These are phyloP conservation scores for Antedon bifida DNA, from an alignment of 35 echinoderm and acorn worm species.

Conservation along the genomic window DNA sequence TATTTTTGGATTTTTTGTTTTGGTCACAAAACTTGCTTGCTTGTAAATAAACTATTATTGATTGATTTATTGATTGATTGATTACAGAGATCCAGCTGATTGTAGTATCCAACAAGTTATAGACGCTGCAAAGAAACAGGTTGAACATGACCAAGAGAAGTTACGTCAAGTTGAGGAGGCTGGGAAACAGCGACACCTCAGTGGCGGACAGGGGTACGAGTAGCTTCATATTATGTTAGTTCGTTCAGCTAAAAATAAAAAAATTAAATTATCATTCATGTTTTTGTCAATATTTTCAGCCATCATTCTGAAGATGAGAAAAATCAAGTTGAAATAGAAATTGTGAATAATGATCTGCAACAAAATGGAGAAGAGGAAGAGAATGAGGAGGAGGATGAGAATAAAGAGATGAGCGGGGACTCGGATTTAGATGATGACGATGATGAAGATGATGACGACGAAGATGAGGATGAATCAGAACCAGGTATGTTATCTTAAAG, in stretches of 20 bases:
- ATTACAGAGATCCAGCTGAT: not conserved
- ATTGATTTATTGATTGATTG: not conserved
- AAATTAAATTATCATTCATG: too few species aligned
- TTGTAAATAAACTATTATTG: too few species aligned
- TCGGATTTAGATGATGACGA: conserved; percentile 26
- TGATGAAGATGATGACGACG: conserved; percentile 22
- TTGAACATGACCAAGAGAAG: conserved; percentile 67
- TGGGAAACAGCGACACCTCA: not conserved
- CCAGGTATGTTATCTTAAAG: conserved; percentile 2
- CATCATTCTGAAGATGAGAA: not conserved
- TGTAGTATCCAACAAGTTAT: conserved; percentile 1
- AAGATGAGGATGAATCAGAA: conserved; percentile 21
- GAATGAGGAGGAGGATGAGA: conserved; percentile 1
- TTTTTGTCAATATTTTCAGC: not conserved
- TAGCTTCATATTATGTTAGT: not conserved
- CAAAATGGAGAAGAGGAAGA: conserved; percentile 5
- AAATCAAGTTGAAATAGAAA: not conserved
- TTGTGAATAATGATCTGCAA: conserved; percentile 2
- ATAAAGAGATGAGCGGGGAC: not conserved
- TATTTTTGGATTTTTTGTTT: too few species aligned
- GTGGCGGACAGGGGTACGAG: not conserved
- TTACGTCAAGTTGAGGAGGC: conserved; percentile 26
- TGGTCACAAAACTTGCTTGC: too few species aligned
- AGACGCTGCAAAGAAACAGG: conserved; percentile 48
- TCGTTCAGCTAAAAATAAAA: too few species aligned